Percentiles rank a stretch among this genome's conserved stretches.
Conservation (phyloP, 2,888 invertebrate genomes). For the Shargacucullia verbasci region DNA sequence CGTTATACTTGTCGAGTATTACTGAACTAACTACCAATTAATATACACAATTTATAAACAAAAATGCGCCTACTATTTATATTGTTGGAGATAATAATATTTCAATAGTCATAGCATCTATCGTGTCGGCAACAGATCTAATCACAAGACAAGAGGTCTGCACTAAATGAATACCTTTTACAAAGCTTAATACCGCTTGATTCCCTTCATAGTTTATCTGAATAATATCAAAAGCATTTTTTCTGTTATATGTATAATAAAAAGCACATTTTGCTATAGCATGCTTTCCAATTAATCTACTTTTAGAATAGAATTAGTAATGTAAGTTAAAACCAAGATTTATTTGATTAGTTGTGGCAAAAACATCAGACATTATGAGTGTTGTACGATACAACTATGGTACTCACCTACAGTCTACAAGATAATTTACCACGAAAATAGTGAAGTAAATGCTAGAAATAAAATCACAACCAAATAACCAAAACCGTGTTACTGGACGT, state of each 20-base stretch:
- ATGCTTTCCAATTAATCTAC: slow-evolving; percentile 34
- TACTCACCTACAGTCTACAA: slow-evolving; percentile 60
- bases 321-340: slow-evolving; percentile 25
- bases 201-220: background rate
- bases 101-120: background rate
- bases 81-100: too few relatives aligned
- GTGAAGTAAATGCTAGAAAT: slow-evolving; percentile 23
- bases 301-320: slow-evolving; percentile 31
- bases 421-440: slow-evolving; percentile 27
- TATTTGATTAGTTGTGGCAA: background rate
- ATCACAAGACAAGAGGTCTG: background rate
- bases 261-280: slow-evolving; percentile 22
- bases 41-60: too few relatives aligned
- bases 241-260: slow-evolving; percentile 7
- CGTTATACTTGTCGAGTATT: too few relatives aligned
- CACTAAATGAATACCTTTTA: background rate
- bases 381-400: slow-evolving; percentile 33
- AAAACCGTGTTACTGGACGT: slow-evolving; percentile 50
- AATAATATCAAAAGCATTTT: slow-evolving; percentile 11
- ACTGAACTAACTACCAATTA: too few relatives aligned
- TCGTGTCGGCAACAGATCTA: slow-evolving; percentile 2
- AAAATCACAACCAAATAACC: slow-evolving; percentile 45
- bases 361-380: too few relatives aligned
- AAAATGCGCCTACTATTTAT: too few relatives aligned
- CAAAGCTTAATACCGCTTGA: slow-evolving; percentile 1